A percentile compares a stretch with the other conserved stretches of the same genome.
Conservation (phyloP, 2,113 vertebrate genomes). For the Taurulus bubalis region DNA sequence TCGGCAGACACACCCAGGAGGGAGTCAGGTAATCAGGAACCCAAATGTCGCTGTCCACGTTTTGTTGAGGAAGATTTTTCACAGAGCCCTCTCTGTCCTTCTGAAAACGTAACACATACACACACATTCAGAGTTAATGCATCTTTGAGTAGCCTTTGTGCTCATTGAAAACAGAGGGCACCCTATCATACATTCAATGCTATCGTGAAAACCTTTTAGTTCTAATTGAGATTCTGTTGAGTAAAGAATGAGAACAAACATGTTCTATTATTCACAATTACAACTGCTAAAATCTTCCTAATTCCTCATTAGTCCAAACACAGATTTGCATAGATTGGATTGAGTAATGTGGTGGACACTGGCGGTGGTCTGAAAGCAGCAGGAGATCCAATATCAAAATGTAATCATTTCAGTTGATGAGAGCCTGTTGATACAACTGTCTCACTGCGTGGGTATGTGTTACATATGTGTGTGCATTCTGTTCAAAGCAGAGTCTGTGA, state of each 20-base stretch:
- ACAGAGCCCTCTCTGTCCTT: conserved; percentile 87
- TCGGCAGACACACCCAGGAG: conserved; percentile 96
- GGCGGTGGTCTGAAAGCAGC: conserved; percentile 32
- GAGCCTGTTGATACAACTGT: conserved; percentile 28
- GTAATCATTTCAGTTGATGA: conserved; percentile 48
- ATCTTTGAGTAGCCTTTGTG: conserved; percentile 15
- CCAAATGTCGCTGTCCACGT: conserved; percentile 92
- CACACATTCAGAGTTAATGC: not conserved
- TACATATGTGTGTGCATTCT: conserved; percentile 30
- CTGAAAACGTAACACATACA: conserved; percentile 74
- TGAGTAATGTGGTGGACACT: conserved; percentile 21
- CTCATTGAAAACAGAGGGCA: conserved; percentile 5
- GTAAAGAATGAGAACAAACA: not conserved
- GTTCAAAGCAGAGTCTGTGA: conserved; percentile 32
- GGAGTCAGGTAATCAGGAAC: conserved; percentile 92
- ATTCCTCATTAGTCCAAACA: conserved; percentile 22
- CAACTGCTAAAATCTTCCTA: not conserved
- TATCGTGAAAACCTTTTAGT: conserved; percentile 29
- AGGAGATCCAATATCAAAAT: conserved; percentile 53
- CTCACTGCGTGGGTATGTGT: conserved; percentile 37
- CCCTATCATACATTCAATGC: conserved; percentile 1
- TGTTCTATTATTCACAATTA: conserved; percentile 1
- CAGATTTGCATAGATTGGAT: conserved; percentile 37
- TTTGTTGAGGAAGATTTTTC: conserved; percentile 89
- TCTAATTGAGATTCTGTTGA: not conserved